phyloP scores from a whole-genome alignment of 1,140 invertebrate species.

The Cydia splendana region DNA sequence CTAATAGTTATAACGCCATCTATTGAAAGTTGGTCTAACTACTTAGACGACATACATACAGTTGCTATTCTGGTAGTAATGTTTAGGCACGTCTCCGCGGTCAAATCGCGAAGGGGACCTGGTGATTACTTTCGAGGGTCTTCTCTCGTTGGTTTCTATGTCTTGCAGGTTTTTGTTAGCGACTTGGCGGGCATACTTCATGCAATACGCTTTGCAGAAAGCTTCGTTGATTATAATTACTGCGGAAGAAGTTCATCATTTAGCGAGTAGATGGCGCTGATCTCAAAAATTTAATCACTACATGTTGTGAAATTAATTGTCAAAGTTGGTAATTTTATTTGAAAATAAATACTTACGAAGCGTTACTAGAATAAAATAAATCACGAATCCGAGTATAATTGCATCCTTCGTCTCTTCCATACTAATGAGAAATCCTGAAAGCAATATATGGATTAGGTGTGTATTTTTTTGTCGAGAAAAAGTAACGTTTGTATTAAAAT shows the following conservation, averaged over 20 bases:
- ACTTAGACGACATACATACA: background rate
- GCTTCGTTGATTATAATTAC: slow-evolving; percentile 65
- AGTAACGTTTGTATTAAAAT: background rate
- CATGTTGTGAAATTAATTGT: too few relatives aligned
- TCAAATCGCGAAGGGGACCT: background rate
- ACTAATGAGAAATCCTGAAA: background rate
- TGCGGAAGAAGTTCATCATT: slow-evolving; percentile 41
- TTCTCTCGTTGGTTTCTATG: slow-evolving; percentile 60
- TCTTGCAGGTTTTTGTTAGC: slow-evolving; percentile 41
- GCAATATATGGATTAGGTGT: background rate
- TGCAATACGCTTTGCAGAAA: slow-evolving; percentile 58
- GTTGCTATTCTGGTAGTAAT: background rate
- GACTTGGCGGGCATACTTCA: slow-evolving; percentile 52
- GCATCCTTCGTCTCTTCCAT: background rate
- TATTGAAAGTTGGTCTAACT: slow-evolving; percentile 30
- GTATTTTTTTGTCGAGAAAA: background rate
- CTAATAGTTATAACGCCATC: slow-evolving; percentile 37
- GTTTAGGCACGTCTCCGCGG: background rate
- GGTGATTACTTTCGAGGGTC: slow-evolving; percentile 29
- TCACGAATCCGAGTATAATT: slow-evolving; percentile 2
- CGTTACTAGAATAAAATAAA: background rate
- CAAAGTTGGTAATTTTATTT: background rate
- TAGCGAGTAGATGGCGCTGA: slow-evolving; percentile 7
- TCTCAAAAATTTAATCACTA: background rate
- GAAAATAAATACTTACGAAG: slow-evolving; percentile 6